Evolutionary conservation across 2,113 vertebrate genomes (phyloP).

Genomic region (Grantiella picta): DNA sequence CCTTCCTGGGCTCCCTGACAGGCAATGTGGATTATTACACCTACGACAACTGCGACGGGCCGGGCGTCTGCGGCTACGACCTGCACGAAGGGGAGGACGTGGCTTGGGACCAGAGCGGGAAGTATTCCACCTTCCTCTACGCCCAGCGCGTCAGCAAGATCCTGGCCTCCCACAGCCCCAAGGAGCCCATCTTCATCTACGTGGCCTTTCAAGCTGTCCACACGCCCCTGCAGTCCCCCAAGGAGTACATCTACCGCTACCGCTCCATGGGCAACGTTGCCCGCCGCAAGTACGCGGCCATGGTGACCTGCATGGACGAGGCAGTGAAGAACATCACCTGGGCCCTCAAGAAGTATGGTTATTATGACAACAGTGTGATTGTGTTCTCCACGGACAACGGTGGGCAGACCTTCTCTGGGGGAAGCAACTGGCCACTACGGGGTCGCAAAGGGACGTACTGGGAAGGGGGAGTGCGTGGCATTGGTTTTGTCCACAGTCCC

Average conservation of each 20-base stretch:
- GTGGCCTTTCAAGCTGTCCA: constrained; percentile 96
- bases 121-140: constrained; percentile 95
- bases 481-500: constrained; percentile 96
- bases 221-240: constrained; percentile 90
- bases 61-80: constrained; percentile 87
- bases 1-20: constrained; percentile 93
- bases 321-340: constrained; percentile 93
- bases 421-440: constrained; percentile 94
- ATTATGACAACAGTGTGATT: constrained; percentile 92
- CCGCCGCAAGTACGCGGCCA: constrained; percentile 90
- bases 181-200: constrained; percentile 89
- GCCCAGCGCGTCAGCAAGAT: constrained; percentile 88
- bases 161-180: constrained; percentile 85
- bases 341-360: constrained; percentile 91
- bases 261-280: constrained; percentile 85
- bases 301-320: constrained; percentile 95
- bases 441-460: constrained; percentile 97
- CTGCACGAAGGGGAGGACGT: constrained; percentile 90
- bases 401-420: constrained; percentile 92
- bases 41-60: constrained; percentile 91
- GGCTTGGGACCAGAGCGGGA: constrained; percentile 89
- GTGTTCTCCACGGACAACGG: constrained; percentile 96
- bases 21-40: constrained; percentile 97
- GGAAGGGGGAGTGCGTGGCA: constrained; percentile 92
- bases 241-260: constrained; percentile 91